phyloP scores from a whole-genome alignment of 2,113 vertebrate species.

The Daboia siamensis region DNA sequence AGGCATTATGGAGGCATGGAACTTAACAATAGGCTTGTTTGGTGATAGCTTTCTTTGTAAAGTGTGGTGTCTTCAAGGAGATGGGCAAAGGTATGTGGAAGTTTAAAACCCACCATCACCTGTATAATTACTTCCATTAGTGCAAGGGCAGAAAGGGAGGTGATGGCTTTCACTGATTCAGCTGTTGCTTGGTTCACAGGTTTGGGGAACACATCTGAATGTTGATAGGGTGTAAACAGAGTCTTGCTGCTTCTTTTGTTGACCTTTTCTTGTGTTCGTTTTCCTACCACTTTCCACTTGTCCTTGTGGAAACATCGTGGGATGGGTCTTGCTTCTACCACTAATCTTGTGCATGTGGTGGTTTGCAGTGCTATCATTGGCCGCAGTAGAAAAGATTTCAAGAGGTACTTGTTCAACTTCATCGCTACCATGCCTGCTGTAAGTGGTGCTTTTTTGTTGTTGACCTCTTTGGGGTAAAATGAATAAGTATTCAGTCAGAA shows the following conservation, averaged over 20 bases:
- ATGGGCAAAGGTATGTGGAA: background rate
- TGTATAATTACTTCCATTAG: background rate
- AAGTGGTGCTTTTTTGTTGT: constrained; percentile 78
- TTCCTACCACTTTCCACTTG: background rate
- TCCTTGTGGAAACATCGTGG: background rate
- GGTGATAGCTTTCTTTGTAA: background rate
- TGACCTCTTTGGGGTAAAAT: constrained; percentile 20
- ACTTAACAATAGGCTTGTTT: background rate
- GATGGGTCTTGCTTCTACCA: constrained; percentile 50
- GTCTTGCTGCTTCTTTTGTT: background rate
- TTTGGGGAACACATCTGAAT: background rate
- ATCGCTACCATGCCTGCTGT: constrained; percentile 96
- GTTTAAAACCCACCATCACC: background rate
- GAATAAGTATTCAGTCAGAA: constrained; percentile 10
- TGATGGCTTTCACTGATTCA: background rate
- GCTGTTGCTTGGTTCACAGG: background rate
- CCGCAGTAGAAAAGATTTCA: constrained; percentile 94
- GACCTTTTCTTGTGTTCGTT: background rate
- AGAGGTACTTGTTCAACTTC: constrained; percentile 93
- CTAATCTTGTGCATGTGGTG: constrained; percentile 78
- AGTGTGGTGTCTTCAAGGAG: background rate
- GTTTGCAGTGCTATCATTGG: constrained; percentile 98
- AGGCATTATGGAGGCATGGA: background rate
- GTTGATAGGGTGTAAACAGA: rapidly evolving
- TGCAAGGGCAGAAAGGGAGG: background rate